Evolutionary conservation across 2,113 vertebrate species (phyloP).

Genomic region (Onychostoma macrolepis): DNA sequence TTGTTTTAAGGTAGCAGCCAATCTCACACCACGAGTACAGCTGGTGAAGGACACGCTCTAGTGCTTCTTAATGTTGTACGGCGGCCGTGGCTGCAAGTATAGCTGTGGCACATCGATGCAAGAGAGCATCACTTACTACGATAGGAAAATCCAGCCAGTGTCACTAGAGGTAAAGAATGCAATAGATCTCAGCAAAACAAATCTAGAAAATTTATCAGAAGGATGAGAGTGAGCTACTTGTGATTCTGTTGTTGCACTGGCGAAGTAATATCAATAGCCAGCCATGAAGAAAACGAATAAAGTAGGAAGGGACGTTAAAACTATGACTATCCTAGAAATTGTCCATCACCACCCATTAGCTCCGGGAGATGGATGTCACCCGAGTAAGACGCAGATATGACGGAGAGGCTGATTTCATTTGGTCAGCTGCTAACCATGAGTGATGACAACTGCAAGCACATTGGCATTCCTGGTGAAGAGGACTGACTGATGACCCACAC

Average conservation of each 20-base stretch:
- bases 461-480: not conserved
- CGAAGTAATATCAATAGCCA: slow-evolving; percentile 32
- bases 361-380: slow-evolving; percentile 30
- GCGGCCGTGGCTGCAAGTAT: not conserved
- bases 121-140: slow-evolving; percentile 18
- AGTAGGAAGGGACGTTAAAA: slow-evolving; percentile 17
- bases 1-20: slow-evolving; percentile 30
- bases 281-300: slow-evolving; percentile 39
- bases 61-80: slow-evolving; percentile 7
- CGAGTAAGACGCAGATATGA: slow-evolving; percentile 37
- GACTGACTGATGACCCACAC: slow-evolving; percentile 5
- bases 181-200: slow-evolving; percentile 43
- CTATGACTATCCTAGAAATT: slow-evolving; percentile 39
- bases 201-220: slow-evolving; percentile 36
- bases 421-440: slow-evolving; percentile 53
- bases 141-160: slow-evolving; percentile 26
- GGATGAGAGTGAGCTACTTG: slow-evolving; percentile 37
- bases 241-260: slow-evolving; percentile 45
- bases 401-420: slow-evolving; percentile 46
- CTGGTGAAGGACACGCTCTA: slow-evolving; percentile 24
- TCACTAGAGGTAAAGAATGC: slow-evolving; percentile 49
- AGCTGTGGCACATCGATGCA: not conserved
- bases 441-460: slow-evolving; percentile 30
- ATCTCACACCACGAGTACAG: not conserved
- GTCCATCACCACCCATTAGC: slow-evolving; percentile 53